A percentile compares a stretch with the other conserved stretches of the same genome.
Conservation (phyloP, 2,888 invertebrate genomes). For the Buathra laborator region DNA sequence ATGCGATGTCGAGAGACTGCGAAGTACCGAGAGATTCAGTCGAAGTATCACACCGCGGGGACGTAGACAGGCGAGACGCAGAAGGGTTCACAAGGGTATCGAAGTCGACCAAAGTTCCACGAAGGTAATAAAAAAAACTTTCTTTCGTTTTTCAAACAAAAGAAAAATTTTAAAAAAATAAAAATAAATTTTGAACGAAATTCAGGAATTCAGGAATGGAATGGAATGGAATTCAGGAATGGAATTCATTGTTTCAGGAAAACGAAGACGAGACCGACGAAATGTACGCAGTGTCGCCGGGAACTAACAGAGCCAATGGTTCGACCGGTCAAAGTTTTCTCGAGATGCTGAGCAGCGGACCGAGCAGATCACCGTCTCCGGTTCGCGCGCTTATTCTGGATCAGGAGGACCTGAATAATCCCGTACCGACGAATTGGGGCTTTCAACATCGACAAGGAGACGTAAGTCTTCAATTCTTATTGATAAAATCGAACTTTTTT, state of each 20-base stretch:
- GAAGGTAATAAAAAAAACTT: slow-evolving; percentile 74
- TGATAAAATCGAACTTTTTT: background rate
- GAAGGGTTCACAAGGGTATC: slow-evolving; percentile 76
- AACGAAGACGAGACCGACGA: slow-evolving; percentile 78
- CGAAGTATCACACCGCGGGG: slow-evolving; percentile 87
- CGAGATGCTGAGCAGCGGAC: slow-evolving; percentile 84
- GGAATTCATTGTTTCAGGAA: slow-evolving; percentile 73
- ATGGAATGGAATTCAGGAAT: background rate
- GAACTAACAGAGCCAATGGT: slow-evolving; percentile 70
- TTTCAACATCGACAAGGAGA: slow-evolving; percentile 80
- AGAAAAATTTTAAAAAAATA: background rate
- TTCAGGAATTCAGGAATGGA: too few relatives aligned
- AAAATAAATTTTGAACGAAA: background rate
- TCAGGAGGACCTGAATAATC: slow-evolving; percentile 81
- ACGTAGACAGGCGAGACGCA: slow-evolving; percentile 84
- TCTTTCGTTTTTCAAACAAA: background rate
- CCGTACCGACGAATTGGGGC: slow-evolving; percentile 82
- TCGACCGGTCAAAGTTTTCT: slow-evolving; percentile 81
- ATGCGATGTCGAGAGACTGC: slow-evolving; percentile 88
- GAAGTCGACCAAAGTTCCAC: slow-evolving; percentile 78
- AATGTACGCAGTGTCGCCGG: slow-evolving; percentile 76
- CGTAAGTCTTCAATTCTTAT: slow-evolving; percentile 70
- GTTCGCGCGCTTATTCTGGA: slow-evolving; percentile 80
- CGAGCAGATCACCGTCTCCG: slow-evolving; percentile 83
- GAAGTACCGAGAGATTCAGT: slow-evolving; percentile 89